Base-by-base conservation (phyloP, 1,140 invertebrate species). In the Drosophila varians region DNA sequence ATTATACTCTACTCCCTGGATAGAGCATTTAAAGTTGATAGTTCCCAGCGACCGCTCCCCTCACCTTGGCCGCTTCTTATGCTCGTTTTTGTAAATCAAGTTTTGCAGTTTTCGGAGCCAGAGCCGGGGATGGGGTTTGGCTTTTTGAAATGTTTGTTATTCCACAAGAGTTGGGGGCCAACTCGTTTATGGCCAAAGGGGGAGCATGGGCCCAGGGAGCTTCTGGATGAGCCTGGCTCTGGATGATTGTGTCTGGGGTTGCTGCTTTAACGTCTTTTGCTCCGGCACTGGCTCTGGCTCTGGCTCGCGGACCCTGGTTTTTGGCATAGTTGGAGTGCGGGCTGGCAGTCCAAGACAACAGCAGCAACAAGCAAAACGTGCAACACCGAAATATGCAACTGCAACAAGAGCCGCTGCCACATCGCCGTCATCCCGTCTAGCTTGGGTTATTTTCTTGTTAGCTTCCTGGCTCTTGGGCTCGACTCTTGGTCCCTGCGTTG, bases 371-470 rank as follows among this genome's bases (percentile, higher is more conserved):
- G 51, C 55, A 78, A 62, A 56, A 71, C 70, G 70, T 74, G 46
- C 77, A 64, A 23, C 64, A 28, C 64, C 72, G 77, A 65, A 68
- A 78, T 31, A 55, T 74, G 57, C 77, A 69, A 55, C 61, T 73
- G 55, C 76, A 79, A 80, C 62, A 79, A 74, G 70, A 66, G n/a
- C 66, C 64, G 66, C 34, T 4, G 25, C 64, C 43, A 56, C 68
- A 60, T 53, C 76, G 80, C 73, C 80, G 80, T 84, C 80, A 87
- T 72, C 74, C 62, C 76, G 80, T 84, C 80, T 84, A 80, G 80
- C 76, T 80, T 57, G 74, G 68, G 60, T 65, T 84, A 73, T 65
- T 64, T 68, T 84, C 62, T 86, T 86, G 75, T 86, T 75, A 86
- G 79, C 64, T 57, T 54, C 55, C 40, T 38, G 42, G 66, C 25